A percentile compares a stretch with the other conserved stretches of the same genome.
phyloP scores from a whole-genome alignment of 2,113 vertebrate genomes.

The Grammomys surdaster region DNA sequence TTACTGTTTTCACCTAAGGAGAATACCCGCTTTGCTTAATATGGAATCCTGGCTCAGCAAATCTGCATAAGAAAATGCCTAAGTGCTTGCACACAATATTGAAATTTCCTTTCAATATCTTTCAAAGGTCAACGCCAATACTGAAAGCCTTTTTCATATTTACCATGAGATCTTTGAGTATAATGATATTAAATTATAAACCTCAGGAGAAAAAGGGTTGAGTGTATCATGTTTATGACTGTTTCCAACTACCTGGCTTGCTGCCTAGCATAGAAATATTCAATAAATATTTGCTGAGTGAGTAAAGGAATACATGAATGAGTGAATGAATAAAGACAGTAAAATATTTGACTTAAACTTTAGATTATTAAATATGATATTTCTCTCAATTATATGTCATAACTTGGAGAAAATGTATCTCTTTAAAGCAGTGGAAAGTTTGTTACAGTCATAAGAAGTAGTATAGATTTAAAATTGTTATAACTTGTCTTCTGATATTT shows the following conservation, averaged over 20 bases:
- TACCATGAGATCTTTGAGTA: constrained; percentile 65
- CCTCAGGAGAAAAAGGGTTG: constrained; percentile 56
- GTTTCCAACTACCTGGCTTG: constrained; percentile 65
- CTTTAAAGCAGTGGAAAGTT: constrained; percentile 47
- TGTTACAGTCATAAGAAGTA: background rate
- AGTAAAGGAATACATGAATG: constrained; percentile 38
- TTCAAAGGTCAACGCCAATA: constrained; percentile 69
- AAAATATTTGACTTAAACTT: constrained; percentile 50
- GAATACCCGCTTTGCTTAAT: constrained; percentile 27
- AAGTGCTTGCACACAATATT: constrained; percentile 55
- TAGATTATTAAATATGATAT: constrained; percentile 49
- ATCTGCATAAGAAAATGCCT: constrained; percentile 57
- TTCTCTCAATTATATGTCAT: constrained; percentile 11
- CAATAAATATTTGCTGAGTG: constrained; percentile 70
- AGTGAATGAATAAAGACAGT: constrained; percentile 53
- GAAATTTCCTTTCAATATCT: constrained; percentile 69
- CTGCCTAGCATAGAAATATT: constrained; percentile 49
- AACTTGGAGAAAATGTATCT: constrained; percentile 8
- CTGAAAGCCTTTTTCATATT: constrained; percentile 71
- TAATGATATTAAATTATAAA: constrained; percentile 77
- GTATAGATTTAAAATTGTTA: background rate
- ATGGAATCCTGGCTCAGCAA: background rate
- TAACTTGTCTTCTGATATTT: background rate
- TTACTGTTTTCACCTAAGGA: constrained; percentile 52
- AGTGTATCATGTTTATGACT: constrained; percentile 57